Conservation (phyloP, 2,113 vertebrate species). For the Podocnemis expansa region DNA sequence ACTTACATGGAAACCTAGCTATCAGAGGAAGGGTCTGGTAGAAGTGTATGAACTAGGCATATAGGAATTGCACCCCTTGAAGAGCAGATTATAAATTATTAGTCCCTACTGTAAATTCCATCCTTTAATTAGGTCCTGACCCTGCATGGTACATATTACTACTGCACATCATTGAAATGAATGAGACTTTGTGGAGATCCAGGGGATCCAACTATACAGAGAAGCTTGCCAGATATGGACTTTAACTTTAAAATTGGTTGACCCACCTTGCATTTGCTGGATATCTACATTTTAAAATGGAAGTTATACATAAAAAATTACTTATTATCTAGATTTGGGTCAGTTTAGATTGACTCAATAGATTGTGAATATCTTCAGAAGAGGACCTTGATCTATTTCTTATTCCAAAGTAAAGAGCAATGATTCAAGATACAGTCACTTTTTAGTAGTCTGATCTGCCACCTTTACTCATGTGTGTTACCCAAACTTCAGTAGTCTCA, state of each 20-base stretch:
- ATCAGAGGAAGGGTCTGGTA: background rate
- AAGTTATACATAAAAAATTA: background rate
- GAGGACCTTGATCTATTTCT: background rate
- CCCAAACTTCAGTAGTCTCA: background rate
- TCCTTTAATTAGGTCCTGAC: background rate
- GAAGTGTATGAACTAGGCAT: background rate
- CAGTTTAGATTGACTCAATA: background rate
- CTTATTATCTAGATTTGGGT: background rate
- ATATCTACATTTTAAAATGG: background rate
- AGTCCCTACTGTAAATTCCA: background rate
- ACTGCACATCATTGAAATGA: background rate
- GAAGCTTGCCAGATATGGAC: background rate
- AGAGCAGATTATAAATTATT: background rate
- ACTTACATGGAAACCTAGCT: background rate
- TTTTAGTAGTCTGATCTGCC: background rate
- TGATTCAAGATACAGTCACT: background rate
- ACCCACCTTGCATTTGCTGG: background rate
- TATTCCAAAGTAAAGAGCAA: background rate
- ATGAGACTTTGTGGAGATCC: no score
- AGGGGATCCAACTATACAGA: background rate
- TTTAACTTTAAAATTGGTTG: background rate
- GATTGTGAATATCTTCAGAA: background rate
- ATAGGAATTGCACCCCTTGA: background rate
- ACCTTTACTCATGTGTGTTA: background rate
- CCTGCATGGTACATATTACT: background rate